phyloP scores from a whole-genome alignment of 64 coral and sea anemone species.

The Orbicella faveolata region DNA sequence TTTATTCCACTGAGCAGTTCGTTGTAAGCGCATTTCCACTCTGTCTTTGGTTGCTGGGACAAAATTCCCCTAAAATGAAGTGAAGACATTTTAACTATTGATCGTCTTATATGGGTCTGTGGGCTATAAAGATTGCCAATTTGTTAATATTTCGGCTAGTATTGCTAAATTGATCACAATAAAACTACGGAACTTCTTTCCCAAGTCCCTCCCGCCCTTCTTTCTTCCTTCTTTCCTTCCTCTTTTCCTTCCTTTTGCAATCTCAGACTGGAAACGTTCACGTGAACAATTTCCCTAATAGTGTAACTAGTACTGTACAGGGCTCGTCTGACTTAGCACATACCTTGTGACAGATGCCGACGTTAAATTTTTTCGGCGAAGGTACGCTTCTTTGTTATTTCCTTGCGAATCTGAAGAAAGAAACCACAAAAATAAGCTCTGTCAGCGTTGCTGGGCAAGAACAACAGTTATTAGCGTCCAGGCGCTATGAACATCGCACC shows the following conservation, averaged over 20 bases:
- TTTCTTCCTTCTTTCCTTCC: too few relatives aligned
- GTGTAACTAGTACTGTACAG: too few relatives aligned
- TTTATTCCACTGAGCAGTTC: constrained; percentile 1
- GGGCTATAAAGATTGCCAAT: too few relatives aligned
- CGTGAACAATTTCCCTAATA: too few relatives aligned
- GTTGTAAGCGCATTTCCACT: constrained; percentile 28
- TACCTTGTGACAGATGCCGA: neutral
- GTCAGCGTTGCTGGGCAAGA: neutral
- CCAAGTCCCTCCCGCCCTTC: too few relatives aligned
- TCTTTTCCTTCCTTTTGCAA: too few relatives aligned
- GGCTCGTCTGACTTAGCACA: neutral
- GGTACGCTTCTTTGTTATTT: constrained; percentile 29
- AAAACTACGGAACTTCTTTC: too few relatives aligned
- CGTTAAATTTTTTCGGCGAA: neutral
- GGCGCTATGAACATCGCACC: too few relatives aligned
- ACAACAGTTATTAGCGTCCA: too few relatives aligned
- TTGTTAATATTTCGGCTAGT: neutral
- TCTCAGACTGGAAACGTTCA: too few relatives aligned
- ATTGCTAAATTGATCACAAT: neutral
- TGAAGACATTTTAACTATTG: neutral
- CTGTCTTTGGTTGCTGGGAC: constrained; percentile 16
- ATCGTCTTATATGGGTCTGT: too few relatives aligned
- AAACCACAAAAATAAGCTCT: neutral
- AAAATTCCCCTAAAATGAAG: neutral
- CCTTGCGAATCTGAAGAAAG: constrained; percentile 20